A percentile compares a stretch with the other conserved stretches of the same genome.
Conservation (phyloP, 2,797 vertebrate genomes). For the Ficedula albicollis region DNA sequence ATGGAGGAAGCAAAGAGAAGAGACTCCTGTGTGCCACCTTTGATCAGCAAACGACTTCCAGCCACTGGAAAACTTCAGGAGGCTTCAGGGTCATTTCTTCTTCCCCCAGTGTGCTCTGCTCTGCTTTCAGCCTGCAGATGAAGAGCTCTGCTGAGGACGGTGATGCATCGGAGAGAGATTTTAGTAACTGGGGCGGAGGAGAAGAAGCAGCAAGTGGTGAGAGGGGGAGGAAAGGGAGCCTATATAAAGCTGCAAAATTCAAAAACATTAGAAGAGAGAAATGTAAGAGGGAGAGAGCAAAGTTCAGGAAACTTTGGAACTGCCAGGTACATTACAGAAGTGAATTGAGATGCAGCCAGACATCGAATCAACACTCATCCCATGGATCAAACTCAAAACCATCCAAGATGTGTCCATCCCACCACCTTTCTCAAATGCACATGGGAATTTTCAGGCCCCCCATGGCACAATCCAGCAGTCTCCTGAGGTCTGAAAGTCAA, state of each 20-base stretch:
- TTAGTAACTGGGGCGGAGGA: slow-evolving; percentile 51
- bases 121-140: neutral
- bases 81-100: neutral
- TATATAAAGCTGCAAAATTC: slow-evolving; percentile 41
- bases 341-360: neutral
- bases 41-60: neutral
- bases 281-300: neutral
- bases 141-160: neutral
- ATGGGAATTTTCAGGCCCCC: neutral
- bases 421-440: rapidly evolving
- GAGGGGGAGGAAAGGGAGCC: slow-evolving; percentile 21
- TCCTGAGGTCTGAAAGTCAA: neutral
- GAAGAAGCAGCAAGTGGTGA: slow-evolving; percentile 12
- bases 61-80: neutral
- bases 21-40: neutral
- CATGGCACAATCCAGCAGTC: neutral
- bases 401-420: neutral
- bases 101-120: neutral
- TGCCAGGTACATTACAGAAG: neutral
- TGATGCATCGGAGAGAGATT: neutral
- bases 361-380: neutral
- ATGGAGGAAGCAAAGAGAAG: neutral
- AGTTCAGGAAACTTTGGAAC: neutral
- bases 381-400: neutral
- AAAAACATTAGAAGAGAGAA: neutral